Conservation (phyloP, 1,140 invertebrate genomes). For the Steinernema feltiae region DNA sequence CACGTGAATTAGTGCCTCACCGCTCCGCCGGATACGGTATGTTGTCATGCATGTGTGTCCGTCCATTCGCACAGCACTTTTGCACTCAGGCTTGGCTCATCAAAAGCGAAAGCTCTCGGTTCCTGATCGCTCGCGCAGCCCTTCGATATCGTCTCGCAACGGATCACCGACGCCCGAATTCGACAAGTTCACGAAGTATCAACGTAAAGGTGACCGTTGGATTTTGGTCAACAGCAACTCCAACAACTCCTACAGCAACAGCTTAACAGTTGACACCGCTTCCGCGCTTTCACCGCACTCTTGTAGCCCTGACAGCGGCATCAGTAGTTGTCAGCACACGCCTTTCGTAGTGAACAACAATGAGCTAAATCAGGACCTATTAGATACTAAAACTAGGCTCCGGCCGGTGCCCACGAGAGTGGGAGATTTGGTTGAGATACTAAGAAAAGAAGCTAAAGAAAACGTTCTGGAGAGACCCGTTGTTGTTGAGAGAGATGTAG, state of each 20-base stretch:
- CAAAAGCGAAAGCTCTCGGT: constrained; percentile 39
- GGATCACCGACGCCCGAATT: constrained; percentile 20
- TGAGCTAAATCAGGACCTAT: not conserved
- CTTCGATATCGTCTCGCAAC: constrained; percentile 18
- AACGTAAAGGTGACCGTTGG: constrained; percentile 22
- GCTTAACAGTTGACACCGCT: not conserved
- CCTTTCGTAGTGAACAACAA: constrained; percentile 8
- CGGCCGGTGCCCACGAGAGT: not conserved
- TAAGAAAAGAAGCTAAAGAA: constrained; percentile 3
- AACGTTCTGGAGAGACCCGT: constrained; percentile 23
- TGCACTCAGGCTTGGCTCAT: constrained; percentile 31
- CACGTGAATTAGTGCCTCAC: constrained; percentile 36
- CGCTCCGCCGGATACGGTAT: constrained; percentile 39
- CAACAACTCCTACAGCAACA: not conserved
- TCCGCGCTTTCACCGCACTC: not conserved
- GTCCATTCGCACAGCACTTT: not conserved
- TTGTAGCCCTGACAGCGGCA: not conserved
- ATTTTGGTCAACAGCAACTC: not conserved
- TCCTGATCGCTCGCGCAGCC: constrained; percentile 30
- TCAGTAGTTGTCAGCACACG: not conserved
- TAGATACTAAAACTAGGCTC: not conserved
- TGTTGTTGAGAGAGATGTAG: constrained; percentile 2
- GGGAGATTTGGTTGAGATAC: not conserved
- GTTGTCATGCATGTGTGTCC: not conserved
- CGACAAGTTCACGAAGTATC: constrained; percentile 38